phyloP scores from a whole-genome alignment of 2,797 vertebrate species.

The Macrochelys suwanniensis region DNA sequence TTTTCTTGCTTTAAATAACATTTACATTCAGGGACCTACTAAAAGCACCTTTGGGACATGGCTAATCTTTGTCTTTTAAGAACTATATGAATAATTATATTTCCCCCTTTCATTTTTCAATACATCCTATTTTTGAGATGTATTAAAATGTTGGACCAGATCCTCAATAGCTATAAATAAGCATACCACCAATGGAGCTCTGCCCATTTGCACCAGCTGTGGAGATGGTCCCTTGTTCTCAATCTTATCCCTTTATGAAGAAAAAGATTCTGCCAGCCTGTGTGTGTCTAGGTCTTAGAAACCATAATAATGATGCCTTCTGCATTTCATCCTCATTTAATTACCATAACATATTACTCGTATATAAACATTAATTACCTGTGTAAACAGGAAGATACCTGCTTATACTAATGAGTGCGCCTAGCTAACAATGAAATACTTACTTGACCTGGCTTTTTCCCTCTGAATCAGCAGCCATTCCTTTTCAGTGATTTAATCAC shows the following conservation, averaged over 20 bases:
- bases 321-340: slow-evolving; percentile 47
- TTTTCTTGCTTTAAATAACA: not conserved
- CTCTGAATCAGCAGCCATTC: slow-evolving; percentile 73
- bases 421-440: slow-evolving; percentile 61
- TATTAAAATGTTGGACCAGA: slow-evolving; percentile 13
- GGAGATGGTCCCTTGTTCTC: not conserved
- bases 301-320: slow-evolving; percentile 11
- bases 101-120: not conserved
- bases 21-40: not conserved
- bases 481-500: slow-evolving; percentile 81
- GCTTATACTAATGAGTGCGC: slow-evolving; percentile 30
- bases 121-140: not conserved
- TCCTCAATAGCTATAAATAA: not conserved
- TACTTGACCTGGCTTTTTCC: slow-evolving; percentile 65
- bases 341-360: slow-evolving; percentile 42
- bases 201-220: not conserved
- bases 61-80: slow-evolving; percentile 1
- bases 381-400: slow-evolving; percentile 66
- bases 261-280: not conserved
- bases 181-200: not conserved
- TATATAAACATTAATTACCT: slow-evolving; percentile 35
- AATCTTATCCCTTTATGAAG: not conserved
- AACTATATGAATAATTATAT: not conserved
- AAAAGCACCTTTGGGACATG: not conserved
- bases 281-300: slow-evolving; percentile 13